Conservation (phyloP, 2,113 vertebrate genomes). For the Chlorodrepanis virens region DNA sequence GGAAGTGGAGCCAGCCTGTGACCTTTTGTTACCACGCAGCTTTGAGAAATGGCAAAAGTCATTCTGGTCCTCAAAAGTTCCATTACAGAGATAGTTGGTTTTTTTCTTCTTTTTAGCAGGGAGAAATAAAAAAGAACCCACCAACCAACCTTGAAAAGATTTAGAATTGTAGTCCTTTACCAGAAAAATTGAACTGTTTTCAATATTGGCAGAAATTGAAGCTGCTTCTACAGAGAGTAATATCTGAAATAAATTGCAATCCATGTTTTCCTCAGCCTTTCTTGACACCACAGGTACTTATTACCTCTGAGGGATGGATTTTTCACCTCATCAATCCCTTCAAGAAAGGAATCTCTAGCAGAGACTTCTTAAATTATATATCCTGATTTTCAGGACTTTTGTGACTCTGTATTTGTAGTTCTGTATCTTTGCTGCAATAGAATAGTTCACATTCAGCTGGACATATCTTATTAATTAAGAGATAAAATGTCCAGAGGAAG, state of each 20-base stretch:
- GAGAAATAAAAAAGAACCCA: background rate
- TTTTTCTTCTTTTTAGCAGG: background rate
- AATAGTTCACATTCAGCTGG: background rate
- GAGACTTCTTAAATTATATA: background rate
- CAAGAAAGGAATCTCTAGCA: background rate
- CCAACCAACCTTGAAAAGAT: background rate
- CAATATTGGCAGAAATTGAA: background rate
- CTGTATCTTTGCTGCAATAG: background rate
- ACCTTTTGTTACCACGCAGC: slow-evolving; percentile 67
- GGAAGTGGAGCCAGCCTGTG: slow-evolving; percentile 52
- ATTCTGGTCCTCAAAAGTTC: slow-evolving; percentile 54
- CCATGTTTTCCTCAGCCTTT: background rate
- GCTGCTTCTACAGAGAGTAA: background rate
- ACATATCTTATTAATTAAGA: background rate
- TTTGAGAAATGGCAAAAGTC: slow-evolving; percentile 67
- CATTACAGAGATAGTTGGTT: background rate
- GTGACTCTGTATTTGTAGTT: background rate
- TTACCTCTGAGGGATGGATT: background rate
- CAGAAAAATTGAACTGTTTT: background rate
- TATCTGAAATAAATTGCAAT: background rate
- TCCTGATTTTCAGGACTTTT: background rate
- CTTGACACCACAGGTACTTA: background rate
- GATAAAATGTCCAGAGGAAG: background rate
- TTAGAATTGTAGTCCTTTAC: background rate
- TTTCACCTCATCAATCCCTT: background rate